Evolutionary conservation across 2,797 vertebrate genomes (phyloP), one percentile per base, ranked within the genome.

Genomic region (Hirundo rustica): DNA sequence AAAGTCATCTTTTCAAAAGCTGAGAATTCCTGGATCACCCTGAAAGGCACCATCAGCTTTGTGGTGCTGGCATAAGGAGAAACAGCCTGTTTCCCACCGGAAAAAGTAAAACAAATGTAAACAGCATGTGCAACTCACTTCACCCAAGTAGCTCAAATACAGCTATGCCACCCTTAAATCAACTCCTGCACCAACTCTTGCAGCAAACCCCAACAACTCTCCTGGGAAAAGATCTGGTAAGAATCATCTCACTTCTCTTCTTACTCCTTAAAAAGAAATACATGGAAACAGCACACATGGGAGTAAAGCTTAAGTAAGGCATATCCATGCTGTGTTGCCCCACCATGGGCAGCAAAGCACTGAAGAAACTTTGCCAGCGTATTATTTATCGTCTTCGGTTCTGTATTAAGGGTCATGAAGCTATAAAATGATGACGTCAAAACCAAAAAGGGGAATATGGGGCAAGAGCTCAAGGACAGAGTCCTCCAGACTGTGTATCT

Each of bases 281-380:
- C 16, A 18, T 1, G 23, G 62, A 65, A 71, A 38, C 6, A 40
- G 60, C 73, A 66, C 0, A 0, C 15, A 4, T 3, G 16, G 34
- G 50, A 65, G 53, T 1, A 1, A 12, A 13, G 44, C 25, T 74
- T 47, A 71, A 1, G 0, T 16, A 10, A 70, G 38, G 66, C 0
- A 0, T 5, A 8, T 16, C 45, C 1, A 0, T 19, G 60, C 60
- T 20, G 25, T 10, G 21, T 5, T 72, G 55, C 57, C 55, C 72
- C 44, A 36, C 16, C 10, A 17, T 0, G 3, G 48, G 42, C 74
- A 77, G 45, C 7, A 85, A 85, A 80, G n/a, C 50, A 13, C 53
- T 3, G 16, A 42, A 27, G 36, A 75, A 66, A 67, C 60, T 27
- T 40, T 20, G 30, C 32, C 80, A 65, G 80, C 0, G 0, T n/a